phyloP scores from a whole-genome alignment of 2,113 vertebrate species.

The Macaca mulatta region DNA sequence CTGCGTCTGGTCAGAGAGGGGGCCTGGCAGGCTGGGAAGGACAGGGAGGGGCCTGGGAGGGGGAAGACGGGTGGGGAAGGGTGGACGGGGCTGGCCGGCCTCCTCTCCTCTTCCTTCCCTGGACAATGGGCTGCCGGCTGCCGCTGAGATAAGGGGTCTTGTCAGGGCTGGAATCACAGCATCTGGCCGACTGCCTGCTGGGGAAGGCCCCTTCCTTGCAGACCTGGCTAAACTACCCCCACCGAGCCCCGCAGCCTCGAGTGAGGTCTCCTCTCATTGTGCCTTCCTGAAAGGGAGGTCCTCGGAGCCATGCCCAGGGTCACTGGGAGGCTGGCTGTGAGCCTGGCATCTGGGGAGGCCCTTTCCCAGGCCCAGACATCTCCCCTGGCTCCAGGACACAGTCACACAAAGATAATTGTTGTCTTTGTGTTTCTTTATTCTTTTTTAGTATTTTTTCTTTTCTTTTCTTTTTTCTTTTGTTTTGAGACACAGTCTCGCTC shows the following conservation, averaged over 20 bases:
- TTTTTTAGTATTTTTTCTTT: background rate
- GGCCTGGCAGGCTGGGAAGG: background rate
- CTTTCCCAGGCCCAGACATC: too few relatives aligned
- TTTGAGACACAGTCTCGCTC: background rate
- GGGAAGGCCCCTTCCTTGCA: background rate
- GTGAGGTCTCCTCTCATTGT: rapidly evolving
- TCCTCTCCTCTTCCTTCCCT: background rate
- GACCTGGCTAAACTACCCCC: background rate
- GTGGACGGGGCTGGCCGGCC: background rate
- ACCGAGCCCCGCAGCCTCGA: rapidly evolving
- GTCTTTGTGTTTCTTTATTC: background rate
- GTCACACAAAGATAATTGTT: background rate
- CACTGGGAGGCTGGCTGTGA: background rate
- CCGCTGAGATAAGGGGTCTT: background rate
- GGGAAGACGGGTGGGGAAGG: rapidly evolving
- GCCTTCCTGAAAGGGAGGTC: background rate
- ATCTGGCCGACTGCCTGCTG: rapidly evolving
- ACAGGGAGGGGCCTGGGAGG: background rate
- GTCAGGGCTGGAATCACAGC: background rate
- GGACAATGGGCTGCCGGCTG: background rate
- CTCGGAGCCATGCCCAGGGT: background rate
- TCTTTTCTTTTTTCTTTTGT: background rate
- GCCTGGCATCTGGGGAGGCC: background rate
- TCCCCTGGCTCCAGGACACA: too few relatives aligned
- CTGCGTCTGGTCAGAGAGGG: background rate